A percentile compares a stretch with the other conserved stretches of the same genome.
phyloP scores from a whole-genome alignment of 2,113 vertebrate genomes.

The Lontra canadensis region DNA sequence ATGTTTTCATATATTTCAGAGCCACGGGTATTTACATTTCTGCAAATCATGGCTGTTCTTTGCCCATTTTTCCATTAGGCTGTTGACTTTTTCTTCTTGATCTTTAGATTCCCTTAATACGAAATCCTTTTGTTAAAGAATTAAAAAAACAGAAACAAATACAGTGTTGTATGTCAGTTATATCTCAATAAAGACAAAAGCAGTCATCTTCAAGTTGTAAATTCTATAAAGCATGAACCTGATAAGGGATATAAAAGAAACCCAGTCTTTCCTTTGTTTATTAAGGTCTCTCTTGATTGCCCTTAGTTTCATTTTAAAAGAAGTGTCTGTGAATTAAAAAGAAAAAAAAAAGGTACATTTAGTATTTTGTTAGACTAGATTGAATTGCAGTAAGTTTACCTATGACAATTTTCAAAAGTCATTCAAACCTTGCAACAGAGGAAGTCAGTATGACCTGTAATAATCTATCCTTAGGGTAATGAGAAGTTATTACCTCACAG shows the following conservation, averaged over 20 bases:
- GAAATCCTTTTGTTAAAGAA: neutral
- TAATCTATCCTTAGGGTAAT: conserved; percentile 57
- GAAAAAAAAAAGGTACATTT: neutral
- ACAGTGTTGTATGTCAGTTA: neutral
- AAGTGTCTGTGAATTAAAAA: conserved; percentile 6
- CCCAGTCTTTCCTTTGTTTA: neutral
- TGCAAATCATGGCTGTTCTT: neutral
- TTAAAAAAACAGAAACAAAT: neutral
- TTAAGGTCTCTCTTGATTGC: neutral
- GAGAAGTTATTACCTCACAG: conserved; percentile 41
- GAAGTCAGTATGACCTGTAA: conserved; percentile 63
- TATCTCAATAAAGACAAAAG: neutral
- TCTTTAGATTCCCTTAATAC: conserved; percentile 17
- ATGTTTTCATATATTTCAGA: conserved; percentile 52
- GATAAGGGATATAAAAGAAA: neutral
- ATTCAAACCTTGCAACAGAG: conserved; percentile 51
- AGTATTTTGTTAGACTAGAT: conserved; percentile 55
- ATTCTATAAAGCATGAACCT: conserved; percentile 54
- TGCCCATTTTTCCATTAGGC: conserved; percentile 16
- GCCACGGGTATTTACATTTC: conserved; percentile 36
- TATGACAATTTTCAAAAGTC: conserved; percentile 62
- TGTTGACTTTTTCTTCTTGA: conserved; percentile 45
- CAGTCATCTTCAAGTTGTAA: neutral
- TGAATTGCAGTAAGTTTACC: conserved; percentile 54
- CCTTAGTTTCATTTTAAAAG: conserved; percentile 58